A percentile compares a stretch with the other conserved stretches of the same genome.
Conservation (phyloP, 2,797 vertebrate species). For the Rhabdomys pumilio region DNA sequence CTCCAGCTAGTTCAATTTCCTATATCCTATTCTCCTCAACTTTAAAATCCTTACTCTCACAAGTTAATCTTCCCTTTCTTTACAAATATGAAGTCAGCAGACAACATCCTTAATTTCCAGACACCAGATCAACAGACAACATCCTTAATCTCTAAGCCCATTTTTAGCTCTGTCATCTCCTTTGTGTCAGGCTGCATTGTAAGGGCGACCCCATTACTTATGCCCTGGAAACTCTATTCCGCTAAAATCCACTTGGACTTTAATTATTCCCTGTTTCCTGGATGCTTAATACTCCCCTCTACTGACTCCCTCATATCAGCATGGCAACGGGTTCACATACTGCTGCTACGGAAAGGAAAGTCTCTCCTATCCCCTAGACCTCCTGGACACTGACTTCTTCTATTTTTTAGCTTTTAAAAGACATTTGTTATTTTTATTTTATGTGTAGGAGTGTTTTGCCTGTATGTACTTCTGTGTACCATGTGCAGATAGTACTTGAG, state of each 20-base stretch:
- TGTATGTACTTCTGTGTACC: background rate
- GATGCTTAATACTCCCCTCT: background rate
- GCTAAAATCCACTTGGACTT: background rate
- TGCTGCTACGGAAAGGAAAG: background rate
- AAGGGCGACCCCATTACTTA: background rate
- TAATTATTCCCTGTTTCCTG: background rate
- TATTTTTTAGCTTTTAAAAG: background rate
- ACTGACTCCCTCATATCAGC: background rate
- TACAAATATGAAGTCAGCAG: background rate
- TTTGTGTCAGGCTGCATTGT: background rate
- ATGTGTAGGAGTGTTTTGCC: background rate
- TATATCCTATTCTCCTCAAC: background rate
- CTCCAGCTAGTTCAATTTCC: background rate
- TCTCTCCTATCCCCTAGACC: background rate
- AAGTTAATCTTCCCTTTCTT: background rate
- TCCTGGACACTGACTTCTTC: background rate
- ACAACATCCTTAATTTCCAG: background rate
- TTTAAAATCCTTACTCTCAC: background rate
- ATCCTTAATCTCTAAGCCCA: background rate
- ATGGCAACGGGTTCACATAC: background rate
- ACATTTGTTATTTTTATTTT: background rate
- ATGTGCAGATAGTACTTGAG: background rate
- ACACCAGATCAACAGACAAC: background rate
- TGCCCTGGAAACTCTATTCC: background rate
- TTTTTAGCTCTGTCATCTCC: background rate